Percentiles rank a stretch among this genome's conserved stretches.
phyloP scores from a whole-genome alignment of 2,888 invertebrate genomes.

The Heliconius charithonia region DNA sequence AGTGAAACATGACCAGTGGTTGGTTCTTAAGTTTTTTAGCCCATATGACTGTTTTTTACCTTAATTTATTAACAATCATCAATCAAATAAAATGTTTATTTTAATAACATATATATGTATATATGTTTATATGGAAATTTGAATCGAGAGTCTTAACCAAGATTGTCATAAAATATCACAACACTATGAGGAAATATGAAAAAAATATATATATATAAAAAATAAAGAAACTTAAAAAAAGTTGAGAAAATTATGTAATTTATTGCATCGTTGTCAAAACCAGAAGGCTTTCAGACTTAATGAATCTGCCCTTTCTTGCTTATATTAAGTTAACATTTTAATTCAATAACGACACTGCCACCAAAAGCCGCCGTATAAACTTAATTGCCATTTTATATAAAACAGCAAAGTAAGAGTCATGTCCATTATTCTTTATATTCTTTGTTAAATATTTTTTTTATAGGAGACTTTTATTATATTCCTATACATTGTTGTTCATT shows the following conservation, averaged over 20 bases:
- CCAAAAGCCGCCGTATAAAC: background rate
- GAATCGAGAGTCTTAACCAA: no score
- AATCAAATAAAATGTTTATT: no score
- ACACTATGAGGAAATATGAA: background rate
- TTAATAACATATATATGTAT: no score
- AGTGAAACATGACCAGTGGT: no score
- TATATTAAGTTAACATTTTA: conserved; percentile 9
- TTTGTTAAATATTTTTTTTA: background rate
- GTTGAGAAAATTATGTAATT: background rate
- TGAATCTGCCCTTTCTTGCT: conserved; percentile 20
- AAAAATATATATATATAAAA: background rate
- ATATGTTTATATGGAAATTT: no score
- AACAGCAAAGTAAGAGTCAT: background rate
- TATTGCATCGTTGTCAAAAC: conserved; percentile 9
- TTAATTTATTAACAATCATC: no score
- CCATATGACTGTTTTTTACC: no score
- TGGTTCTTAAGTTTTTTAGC: no score
- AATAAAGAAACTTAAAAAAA: background rate
- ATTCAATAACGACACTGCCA: conserved; percentile 23
- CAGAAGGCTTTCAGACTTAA: conserved; percentile 7
- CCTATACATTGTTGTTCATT: background rate
- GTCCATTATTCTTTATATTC: background rate
- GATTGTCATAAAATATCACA: background rate
- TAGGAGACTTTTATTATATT: background rate
- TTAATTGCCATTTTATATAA: conserved; percentile 8